Evolutionary conservation across 2,797 vertebrate species (phyloP).

Genomic region (Gorsachius magnificus): DNA sequence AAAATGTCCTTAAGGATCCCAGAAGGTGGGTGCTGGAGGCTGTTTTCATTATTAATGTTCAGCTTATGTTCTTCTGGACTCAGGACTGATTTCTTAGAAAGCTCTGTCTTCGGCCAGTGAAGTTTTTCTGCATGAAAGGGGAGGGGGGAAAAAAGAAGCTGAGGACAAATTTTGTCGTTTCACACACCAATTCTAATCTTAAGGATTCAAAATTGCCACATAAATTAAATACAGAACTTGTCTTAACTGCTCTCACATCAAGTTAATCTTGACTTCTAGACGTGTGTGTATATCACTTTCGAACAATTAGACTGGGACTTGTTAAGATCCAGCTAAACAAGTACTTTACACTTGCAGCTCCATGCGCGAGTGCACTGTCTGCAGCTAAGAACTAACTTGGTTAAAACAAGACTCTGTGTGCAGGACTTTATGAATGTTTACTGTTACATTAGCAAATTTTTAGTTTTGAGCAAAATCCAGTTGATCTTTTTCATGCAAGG

Average conservation of each 20-base stretch:
- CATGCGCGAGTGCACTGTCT: too few species aligned
- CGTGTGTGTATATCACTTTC: background rate
- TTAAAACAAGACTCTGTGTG: background rate
- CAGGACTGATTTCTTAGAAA: constrained; percentile 85
- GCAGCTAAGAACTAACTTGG: background rate
- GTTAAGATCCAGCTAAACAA: background rate
- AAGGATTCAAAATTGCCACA: background rate
- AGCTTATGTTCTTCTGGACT: constrained; percentile 73
- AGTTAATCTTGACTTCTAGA: background rate
- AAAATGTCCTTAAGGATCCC: constrained; percentile 85
- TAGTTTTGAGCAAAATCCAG: background rate
- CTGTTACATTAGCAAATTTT: background rate
- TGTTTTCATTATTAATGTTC: constrained; percentile 74
- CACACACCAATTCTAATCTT: background rate
- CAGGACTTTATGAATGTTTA: background rate
- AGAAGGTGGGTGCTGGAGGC: constrained; percentile 74
- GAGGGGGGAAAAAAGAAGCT: background rate
- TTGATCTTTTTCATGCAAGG: background rate
- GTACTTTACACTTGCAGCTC: background rate
- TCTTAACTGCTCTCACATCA: background rate
- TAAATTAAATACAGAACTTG: background rate
- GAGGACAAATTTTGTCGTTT: background rate
- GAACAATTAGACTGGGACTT: background rate
- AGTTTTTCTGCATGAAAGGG: constrained; percentile 83
- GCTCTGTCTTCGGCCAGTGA: constrained; percentile 88